phyloP scores from a whole-genome alignment of 2,113 vertebrate genomes.

The Oxygymnocypris stewartii region DNA sequence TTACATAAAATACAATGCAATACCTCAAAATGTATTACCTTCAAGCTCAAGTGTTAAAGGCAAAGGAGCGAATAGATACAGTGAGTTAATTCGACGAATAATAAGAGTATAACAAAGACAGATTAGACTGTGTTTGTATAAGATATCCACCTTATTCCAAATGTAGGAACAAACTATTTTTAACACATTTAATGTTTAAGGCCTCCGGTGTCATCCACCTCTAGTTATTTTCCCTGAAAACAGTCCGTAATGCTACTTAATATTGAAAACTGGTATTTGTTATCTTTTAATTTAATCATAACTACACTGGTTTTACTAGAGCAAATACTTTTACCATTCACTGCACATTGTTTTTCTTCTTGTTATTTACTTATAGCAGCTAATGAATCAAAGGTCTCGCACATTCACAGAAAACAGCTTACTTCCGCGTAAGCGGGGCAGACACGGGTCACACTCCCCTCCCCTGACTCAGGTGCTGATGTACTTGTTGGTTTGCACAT shows the following conservation, averaged over 20 bases:
- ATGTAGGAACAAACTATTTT: neutral
- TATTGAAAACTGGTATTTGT: neutral
- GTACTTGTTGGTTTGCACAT: slow-evolving; percentile 2
- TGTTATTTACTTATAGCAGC: neutral
- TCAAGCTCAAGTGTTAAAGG: neutral
- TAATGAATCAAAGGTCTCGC: neutral
- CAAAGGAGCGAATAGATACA: neutral
- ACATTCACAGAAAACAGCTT: neutral
- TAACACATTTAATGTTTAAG: neutral
- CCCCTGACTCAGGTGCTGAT: neutral
- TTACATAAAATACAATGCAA: too few species aligned
- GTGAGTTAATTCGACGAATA: too few species aligned
- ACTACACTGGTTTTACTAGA: too few species aligned
- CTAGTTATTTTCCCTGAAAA: neutral
- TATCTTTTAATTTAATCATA: too few species aligned
- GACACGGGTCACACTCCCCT: neutral
- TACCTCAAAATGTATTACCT: too few species aligned
- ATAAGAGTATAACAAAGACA: neutral
- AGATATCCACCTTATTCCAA: neutral
- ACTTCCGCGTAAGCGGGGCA: neutral
- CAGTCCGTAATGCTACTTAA: neutral
- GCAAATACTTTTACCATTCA: too few species aligned
- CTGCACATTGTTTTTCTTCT: neutral
- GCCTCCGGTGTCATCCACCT: neutral
- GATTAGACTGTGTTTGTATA: neutral